Evolutionary conservation across 2,113 vertebrate genomes (phyloP), one percentile per base, ranked within the genome.

Genomic region (Atrichornis clamosus): DNA sequence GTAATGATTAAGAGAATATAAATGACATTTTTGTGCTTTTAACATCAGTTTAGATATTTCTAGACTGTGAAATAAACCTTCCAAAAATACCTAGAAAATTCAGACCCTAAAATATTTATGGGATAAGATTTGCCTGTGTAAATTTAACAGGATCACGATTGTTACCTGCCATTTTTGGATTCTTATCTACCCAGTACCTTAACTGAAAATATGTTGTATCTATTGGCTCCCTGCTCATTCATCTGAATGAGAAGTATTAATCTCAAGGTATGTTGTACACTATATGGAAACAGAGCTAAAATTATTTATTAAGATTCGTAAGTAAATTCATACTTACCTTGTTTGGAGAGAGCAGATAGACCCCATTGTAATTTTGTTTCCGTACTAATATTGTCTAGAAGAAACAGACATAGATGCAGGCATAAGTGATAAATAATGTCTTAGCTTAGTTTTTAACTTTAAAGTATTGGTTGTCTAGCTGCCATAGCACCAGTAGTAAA

Each of bases 321-420:
- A 74, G 8, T 81, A 72, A 94, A 94, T 84, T 73, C 60, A 89
- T 16, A 27, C 89, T 98, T 98, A 99, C 98, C 97, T 50, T 97
- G 91, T 63, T 96, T 93, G 35, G 96, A 89, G 84, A 98, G 98
- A 90, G 69, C 53, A 82, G 98, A 99, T 60, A 95, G 95, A 90
- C 97, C 93, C 99, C 98, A 98, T 5, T 98, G 97, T 56, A 95
- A 87, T 75, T 94, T 88, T 69, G 93, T 94, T 90, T 97, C 97
- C 33, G 42, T 96, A 87, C 87, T 96, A 76, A 91, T 70, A 60
- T 93, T 93, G 92, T 94, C 97, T 98, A 91, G 62, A 96, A 97
- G 13, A 94, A 96, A 97, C 98, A 90, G 41, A 96, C 62, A 90
- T 5, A 35, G 22, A 68, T 14, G 62, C 4, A 46, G 30, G 22